Percentiles rank a stretch among this genome's conserved stretches.
These are phyloP conservation scores for Tachycineta bicolor DNA, from an alignment of 2,113 vertebrate species.

Conservation along the genomic window DNA sequence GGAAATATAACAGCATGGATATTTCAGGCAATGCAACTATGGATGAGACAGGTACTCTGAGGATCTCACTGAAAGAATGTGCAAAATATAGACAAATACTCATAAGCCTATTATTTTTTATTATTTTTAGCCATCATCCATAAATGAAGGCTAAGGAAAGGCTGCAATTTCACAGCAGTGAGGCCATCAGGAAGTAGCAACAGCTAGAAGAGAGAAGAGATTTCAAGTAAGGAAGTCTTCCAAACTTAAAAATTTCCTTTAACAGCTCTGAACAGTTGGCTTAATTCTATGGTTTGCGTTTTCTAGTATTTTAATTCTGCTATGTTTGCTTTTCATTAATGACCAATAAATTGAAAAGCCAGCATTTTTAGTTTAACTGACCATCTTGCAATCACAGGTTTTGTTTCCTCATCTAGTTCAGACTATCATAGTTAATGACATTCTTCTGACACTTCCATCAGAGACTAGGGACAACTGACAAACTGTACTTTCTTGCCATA, in stretches of 20 bases:
- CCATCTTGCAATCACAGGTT: background rate
- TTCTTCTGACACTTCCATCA: background rate
- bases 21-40: background rate
- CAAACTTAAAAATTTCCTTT: background rate
- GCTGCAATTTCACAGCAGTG: background rate
- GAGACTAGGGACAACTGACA: background rate
- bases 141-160: background rate
- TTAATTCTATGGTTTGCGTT: background rate
- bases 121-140: background rate
- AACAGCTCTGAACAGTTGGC: background rate
- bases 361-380: background rate
- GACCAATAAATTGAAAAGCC: background rate
- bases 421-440: background rate
- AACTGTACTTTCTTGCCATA: background rate
- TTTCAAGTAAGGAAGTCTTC: background rate
- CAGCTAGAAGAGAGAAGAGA: background rate
- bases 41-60: background rate
- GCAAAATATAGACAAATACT: accelerated
- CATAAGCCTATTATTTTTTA: background rate
- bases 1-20: background rate
- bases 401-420: background rate
- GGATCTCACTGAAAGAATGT: background rate
- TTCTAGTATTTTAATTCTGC: background rate
- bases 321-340: background rate
- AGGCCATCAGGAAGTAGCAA: background rate